Evolutionary conservation across 2,888 invertebrate genomes (phyloP).

Genomic region (Mesorhabditis belari): DNA sequence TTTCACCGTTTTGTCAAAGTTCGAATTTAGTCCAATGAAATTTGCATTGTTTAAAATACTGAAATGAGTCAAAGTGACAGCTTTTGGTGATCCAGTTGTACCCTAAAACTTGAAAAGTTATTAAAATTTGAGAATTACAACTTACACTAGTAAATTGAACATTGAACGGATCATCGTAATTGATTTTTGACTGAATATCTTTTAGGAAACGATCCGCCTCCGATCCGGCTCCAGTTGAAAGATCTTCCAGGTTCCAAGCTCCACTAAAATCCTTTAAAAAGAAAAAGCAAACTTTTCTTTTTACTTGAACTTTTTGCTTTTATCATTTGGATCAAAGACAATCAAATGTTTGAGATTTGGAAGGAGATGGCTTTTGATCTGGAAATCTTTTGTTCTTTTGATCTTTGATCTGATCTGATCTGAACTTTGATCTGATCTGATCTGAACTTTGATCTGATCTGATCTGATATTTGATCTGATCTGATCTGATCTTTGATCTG

Average conservation of each 20-base stretch:
- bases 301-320: neutral
- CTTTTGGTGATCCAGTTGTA: conserved; percentile 74
- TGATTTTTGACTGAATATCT: conserved; percentile 59
- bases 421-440: no score
- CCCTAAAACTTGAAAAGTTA: conserved; percentile 57
- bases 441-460: no score
- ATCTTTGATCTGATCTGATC: no score
- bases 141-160: conserved; percentile 56
- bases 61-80: conserved; percentile 62
- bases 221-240: conserved; percentile 17
- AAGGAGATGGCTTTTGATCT: conserved; percentile 5
- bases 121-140: neutral
- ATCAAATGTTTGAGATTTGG: conserved; percentile 59
- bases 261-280: conserved; percentile 53
- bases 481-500: no score
- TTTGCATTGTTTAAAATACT: conserved; percentile 70
- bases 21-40: conserved; percentile 60
- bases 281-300: neutral
- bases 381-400: conserved; percentile 4
- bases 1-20: conserved; percentile 42
- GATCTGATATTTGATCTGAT: no score
- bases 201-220: conserved; percentile 46
- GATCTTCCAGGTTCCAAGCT: conserved; percentile 44
- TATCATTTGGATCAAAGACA: conserved; percentile 49
- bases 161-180: conserved; percentile 66